Evolutionary conservation across 2,797 vertebrate species (phyloP).

Genomic region (Anas georgica): DNA sequence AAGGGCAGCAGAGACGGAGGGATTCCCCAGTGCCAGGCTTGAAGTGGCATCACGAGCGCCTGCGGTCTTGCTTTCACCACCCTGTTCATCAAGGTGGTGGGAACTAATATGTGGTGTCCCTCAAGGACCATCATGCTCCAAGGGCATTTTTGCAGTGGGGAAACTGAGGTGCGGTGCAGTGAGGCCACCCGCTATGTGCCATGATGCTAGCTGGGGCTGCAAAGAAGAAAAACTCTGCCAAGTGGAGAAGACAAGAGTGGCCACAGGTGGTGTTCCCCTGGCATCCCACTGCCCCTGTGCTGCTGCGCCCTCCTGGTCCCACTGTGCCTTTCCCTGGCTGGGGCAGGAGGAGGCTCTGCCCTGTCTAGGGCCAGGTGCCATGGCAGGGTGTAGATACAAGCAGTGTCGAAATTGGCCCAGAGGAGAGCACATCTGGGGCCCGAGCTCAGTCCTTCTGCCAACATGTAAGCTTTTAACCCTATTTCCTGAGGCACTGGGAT

Average conservation of each 20-base stretch:
- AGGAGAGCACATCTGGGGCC: constrained; percentile 35
- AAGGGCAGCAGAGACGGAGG: rapidly evolving
- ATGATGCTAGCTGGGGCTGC: rapidly evolving
- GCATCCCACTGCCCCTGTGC: not conserved
- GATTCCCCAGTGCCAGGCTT: not conserved
- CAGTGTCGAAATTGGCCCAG: not conserved
- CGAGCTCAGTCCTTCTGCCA: not conserved
- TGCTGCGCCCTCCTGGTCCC: not conserved
- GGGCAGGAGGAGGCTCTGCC: not conserved
- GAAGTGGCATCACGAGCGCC: not conserved
- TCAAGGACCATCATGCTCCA: rapidly evolving
- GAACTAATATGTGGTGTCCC: not conserved
- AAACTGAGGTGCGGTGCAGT: not conserved
- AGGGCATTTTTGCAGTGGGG: not conserved
- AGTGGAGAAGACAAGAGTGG: not conserved
- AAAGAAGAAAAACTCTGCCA: not conserved
- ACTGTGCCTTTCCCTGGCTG: not conserved
- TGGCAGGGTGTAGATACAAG: not conserved
- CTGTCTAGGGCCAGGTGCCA: no score
- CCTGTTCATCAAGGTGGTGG: not conserved
- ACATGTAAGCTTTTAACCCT: constrained; percentile 31
- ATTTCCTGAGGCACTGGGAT: constrained; percentile 35
- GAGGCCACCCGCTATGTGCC: rapidly evolving
- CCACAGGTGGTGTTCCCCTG: not conserved
- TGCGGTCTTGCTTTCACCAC: not conserved